A percentile compares a stretch with the other conserved stretches of the same genome.
Conservation (phyloP, 1,140 invertebrate species). For the Pachypeltis micranthus region DNA sequence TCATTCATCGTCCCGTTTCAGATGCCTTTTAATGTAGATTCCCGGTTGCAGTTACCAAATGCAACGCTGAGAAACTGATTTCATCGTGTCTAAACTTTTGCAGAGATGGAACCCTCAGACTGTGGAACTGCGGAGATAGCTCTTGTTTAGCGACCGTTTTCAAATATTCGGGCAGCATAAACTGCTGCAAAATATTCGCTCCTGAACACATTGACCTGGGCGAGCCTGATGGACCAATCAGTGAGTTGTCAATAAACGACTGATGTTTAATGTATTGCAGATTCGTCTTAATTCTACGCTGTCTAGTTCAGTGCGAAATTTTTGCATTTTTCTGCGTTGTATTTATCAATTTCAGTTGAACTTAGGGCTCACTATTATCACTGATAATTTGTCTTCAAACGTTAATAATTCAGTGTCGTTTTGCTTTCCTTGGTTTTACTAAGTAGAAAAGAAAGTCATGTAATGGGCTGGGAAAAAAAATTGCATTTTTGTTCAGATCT, state of each 20-base stretch:
- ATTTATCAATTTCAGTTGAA: too few species aligned
- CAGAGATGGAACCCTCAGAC: slow-evolving; percentile 52
- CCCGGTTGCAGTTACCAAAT: not conserved
- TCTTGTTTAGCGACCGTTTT: slow-evolving; percentile 41
- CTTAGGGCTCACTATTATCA: too few species aligned
- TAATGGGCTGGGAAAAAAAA: slow-evolving; percentile 15
- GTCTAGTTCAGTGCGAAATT: too few species aligned
- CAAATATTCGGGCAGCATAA: slow-evolving; percentile 38
- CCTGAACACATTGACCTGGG: slow-evolving; percentile 32
- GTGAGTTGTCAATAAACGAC: not conserved
- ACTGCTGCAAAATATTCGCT: slow-evolving; percentile 35
- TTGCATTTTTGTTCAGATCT: slow-evolving; percentile 1
- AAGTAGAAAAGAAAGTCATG: too few species aligned
- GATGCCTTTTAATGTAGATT: slow-evolving; percentile 1
- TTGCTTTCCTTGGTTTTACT: too few species aligned
- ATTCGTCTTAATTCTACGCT: too few species aligned
- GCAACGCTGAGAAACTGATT: too few species aligned
- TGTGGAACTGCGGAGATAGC: slow-evolving; percentile 57
- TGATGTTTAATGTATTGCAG: too few species aligned
- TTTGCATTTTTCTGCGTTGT: too few species aligned
- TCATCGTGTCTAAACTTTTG: too few species aligned
- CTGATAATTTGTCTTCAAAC: too few species aligned
- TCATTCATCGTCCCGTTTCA: not conserved
- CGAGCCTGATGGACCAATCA: slow-evolving; percentile 21
- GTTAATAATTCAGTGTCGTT: slow-evolving; percentile 29